These are phyloP conservation scores for Aethina tumida DNA, from an alignment of 1,140 invertebrate genomes.

Conservation along the genomic window DNA sequence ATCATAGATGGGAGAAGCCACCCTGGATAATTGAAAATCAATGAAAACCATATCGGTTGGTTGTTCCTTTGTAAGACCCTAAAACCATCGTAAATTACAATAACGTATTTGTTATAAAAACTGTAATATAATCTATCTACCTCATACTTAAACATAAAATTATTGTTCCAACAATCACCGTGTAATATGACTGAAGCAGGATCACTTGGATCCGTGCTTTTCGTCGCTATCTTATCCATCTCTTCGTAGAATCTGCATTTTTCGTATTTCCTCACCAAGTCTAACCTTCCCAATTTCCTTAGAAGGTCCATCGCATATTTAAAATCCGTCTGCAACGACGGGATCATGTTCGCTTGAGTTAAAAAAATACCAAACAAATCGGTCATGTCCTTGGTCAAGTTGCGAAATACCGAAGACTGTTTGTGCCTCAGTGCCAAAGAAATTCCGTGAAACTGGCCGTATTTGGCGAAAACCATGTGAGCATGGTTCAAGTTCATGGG, in stretches of 20 bases:
- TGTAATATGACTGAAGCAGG: conserved; percentile 36
- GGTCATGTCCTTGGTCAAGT: conserved; percentile 20
- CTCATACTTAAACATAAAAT: conserved; percentile 44
- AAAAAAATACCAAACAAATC: conserved; percentile 23
- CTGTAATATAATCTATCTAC: conserved; percentile 13
- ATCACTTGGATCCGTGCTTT: conserved; percentile 6
- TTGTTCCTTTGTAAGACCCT: conserved; percentile 9
- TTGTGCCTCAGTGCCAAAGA: conserved; percentile 40
- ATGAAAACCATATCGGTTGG: conserved; percentile 33
- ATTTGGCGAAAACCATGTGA: conserved; percentile 36
- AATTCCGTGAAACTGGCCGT: conserved; percentile 44
- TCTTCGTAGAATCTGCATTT: conserved; percentile 7
- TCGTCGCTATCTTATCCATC: conserved; percentile 13
- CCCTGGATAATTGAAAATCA: conserved; percentile 47
- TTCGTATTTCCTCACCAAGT: conserved; percentile 12
- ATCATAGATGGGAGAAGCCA: conserved; percentile 47
- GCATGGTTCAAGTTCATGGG: conserved; percentile 39
- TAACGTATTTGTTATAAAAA: neutral
- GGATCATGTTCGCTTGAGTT: conserved; percentile 8
- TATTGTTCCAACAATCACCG: conserved; percentile 46
- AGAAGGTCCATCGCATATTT: conserved; percentile 10
- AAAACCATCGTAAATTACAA: conserved; percentile 8
- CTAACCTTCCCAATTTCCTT: conserved; percentile 3
- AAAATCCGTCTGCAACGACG: conserved; percentile 5
- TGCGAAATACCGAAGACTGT: conserved; percentile 30